Evolutionary conservation across 2,113 vertebrate genomes (phyloP).

Genomic region (Prionailurus viverrinus): DNA sequence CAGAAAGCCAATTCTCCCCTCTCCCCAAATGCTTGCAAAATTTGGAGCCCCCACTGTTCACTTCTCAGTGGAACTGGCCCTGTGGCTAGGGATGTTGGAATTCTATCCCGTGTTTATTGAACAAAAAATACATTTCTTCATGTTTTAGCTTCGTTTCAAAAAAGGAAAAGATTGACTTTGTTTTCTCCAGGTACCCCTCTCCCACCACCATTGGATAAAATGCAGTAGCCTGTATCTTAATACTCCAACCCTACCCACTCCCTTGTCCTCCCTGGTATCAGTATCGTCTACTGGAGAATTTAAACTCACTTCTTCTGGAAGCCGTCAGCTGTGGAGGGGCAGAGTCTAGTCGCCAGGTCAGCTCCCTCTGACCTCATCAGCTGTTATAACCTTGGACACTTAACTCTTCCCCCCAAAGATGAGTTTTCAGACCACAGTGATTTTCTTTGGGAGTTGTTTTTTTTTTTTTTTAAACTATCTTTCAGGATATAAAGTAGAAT

Average conservation of each 20-base stretch:
- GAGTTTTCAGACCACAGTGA: slow-evolving; percentile 65
- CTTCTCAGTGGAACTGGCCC: slow-evolving; percentile 83
- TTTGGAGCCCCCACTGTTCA: slow-evolving; percentile 80
- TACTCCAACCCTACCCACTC: slow-evolving; percentile 76
- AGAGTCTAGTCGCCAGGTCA: slow-evolving; percentile 61
- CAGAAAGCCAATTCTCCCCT: slow-evolving; percentile 86
- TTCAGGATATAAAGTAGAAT: slow-evolving; percentile 58
- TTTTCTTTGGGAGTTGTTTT: neutral
- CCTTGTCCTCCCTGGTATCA: slow-evolving; percentile 45
- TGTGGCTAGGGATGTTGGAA: slow-evolving; percentile 82
- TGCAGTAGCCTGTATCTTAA: slow-evolving; percentile 87
- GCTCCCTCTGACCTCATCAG: slow-evolving; percentile 73
- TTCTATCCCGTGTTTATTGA: slow-evolving; percentile 74
- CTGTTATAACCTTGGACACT: slow-evolving; percentile 67
- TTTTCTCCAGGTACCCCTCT: slow-evolving; percentile 82
- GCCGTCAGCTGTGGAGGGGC: slow-evolving; percentile 66
- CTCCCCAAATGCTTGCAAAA: slow-evolving; percentile 81
- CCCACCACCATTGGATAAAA: slow-evolving; percentile 87
- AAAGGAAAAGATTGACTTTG: slow-evolving; percentile 86
- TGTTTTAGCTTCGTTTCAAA: slow-evolving; percentile 86
- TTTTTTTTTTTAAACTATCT: slow-evolving; percentile 44
- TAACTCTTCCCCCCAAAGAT: slow-evolving; percentile 71
- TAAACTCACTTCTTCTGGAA: slow-evolving; percentile 84
- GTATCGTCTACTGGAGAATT: slow-evolving; percentile 83
- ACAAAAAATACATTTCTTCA: slow-evolving; percentile 55